Evolutionary conservation across 2,888 invertebrate species (phyloP).

Genomic region (Sesia apiformis): DNA sequence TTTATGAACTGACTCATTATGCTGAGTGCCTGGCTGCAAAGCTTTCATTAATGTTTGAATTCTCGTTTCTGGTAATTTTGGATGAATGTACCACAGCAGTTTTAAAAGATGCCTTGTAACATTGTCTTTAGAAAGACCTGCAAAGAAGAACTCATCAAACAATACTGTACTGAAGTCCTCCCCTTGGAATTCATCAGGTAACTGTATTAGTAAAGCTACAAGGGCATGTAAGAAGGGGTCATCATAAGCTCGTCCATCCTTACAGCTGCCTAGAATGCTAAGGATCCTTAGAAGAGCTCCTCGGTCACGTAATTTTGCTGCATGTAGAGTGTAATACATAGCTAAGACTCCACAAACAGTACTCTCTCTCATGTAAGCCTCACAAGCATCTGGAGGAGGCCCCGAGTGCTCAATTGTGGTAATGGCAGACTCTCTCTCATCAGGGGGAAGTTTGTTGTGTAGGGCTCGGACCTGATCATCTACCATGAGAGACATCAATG

Average conservation of each 20-base stretch:
- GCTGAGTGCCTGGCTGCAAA: conserved; percentile 83
- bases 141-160: conserved; percentile 96
- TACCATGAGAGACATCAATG: conserved; percentile 94
- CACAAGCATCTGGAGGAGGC: conserved; percentile 93
- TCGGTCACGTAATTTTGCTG: conserved; percentile 86
- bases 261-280: conserved; percentile 92
- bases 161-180: conserved; percentile 96
- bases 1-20: conserved; percentile 88
- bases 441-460: conserved; percentile 90
- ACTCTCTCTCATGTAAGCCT: conserved; percentile 92
- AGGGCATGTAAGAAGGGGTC: conserved; percentile 96
- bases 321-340: conserved; percentile 95
- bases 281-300: conserved; percentile 88
- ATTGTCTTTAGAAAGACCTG: conserved; percentile 91
- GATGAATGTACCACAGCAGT: conserved; percentile 92
- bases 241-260: conserved; percentile 93
- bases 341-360: conserved; percentile 93
- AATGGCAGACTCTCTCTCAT: conserved; percentile 94
- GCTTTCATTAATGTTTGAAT: conserved; percentile 88
- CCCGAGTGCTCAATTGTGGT: conserved; percentile 96
- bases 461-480: conserved; percentile 89
- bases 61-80: conserved; percentile 85
- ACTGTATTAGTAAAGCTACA: conserved; percentile 87
- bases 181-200: conserved; percentile 93
- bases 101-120: conserved; percentile 93